Evolutionary conservation across 2,888 invertebrate species (phyloP), one percentile per base, ranked within the genome.

Genomic region (Rotaria socialis): DNA sequence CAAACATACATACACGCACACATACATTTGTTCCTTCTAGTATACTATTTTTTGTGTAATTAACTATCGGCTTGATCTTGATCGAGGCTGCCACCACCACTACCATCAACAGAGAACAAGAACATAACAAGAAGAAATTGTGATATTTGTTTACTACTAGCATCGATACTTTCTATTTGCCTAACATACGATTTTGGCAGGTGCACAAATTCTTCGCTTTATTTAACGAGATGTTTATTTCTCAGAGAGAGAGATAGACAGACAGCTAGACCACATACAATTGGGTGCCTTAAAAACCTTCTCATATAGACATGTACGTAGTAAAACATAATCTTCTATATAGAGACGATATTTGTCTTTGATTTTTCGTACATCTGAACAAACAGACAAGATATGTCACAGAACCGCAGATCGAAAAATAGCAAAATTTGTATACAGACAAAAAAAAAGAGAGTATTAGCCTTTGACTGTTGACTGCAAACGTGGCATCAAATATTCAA

Each of bases 281-380:
- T 24, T 56, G 56, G 22, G 24, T 6, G 56, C n/a, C 27, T 27
- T 60, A n/a, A n/a, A 60, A 60, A 60, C 14, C 11, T 60, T 8
- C 4, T 27, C 24, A 60, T 8, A n/a, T n/a, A 27, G n/a, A 60
- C 11, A 27, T 5, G 4, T 55, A 60, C 27, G 27, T 27, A 35
- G 35, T 35, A 35, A 35, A 27, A 60, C 7, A n/a, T 60, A 60
- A 60, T 60, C 58, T 60, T 60, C 14, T 60, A 60, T 27, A 60
- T 6, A 60, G 11, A 60, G 27, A n/a, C n/a, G 58, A 60, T 8
- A n/a, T 60, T 60, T 60, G 58, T 60, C 58, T 60, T 60, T 60
- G n/a, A 60, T 60, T 60, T 60, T 60, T 60, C 58, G 27, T 5
- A 60, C 58, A 60, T 60, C 58, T 60, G 58, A 60, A 60, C 58